These are phyloP conservation scores for Drosophila rufa DNA, from an alignment of 1,140 invertebrate genomes.

Conservation along the genomic window DNA sequence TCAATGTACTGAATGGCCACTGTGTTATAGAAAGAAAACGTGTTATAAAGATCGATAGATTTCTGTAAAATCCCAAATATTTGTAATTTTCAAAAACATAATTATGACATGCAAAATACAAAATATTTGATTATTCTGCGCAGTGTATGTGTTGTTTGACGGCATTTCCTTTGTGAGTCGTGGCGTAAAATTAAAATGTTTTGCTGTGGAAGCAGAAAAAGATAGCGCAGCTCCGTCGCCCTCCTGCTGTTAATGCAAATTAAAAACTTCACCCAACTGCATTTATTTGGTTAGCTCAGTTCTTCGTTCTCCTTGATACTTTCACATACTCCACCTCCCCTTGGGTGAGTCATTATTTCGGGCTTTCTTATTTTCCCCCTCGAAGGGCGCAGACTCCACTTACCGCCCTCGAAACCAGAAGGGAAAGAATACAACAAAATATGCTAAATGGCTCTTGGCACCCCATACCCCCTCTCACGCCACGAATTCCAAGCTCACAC, in stretches of 20 bases:
- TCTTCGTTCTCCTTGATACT: conserved; percentile 8
- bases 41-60: too few relatives aligned
- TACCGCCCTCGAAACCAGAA: conserved; percentile 20
- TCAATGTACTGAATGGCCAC: too few relatives aligned
- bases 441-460: conserved; percentile 76
- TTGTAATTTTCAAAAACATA: neutral
- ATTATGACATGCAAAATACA: neutral
- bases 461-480: conserved; percentile 2
- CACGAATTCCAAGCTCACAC: conserved; percentile 17
- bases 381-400: conserved; percentile 39
- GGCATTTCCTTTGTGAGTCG: conserved; percentile 52
- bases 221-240: conserved; percentile 19
- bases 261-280: conserved; percentile 67
- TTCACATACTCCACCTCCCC: conserved; percentile 20
- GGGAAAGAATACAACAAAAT: conserved; percentile 46
- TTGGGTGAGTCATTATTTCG: conserved; percentile 16
- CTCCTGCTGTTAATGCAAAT: conserved; percentile 48
- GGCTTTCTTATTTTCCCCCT: conserved; percentile 16
- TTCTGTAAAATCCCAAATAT: too few relatives aligned
- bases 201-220: conserved; percentile 16
- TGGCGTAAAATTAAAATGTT: conserved; percentile 70
- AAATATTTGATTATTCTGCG: neutral
- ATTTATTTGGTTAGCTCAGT: conserved; percentile 62
- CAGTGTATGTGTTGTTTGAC: conserved; percentile 19
- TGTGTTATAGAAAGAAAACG: neutral